Percentiles rank a stretch among this genome's conserved stretches.
Evolutionary conservation across 1,140 invertebrate species (phyloP).

Genomic region (Ceratitis capitata): DNA sequence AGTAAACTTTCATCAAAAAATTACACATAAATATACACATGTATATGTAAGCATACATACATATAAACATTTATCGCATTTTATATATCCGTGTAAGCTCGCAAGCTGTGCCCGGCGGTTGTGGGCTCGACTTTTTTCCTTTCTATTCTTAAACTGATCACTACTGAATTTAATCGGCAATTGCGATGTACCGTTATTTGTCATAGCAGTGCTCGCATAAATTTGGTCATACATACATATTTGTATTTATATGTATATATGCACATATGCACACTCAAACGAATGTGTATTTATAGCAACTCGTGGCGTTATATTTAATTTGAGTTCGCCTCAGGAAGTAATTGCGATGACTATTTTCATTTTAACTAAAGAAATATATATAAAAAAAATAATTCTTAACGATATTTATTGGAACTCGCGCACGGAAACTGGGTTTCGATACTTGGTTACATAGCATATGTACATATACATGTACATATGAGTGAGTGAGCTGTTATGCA

Average conservation of each 20-base stretch:
- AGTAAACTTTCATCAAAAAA: neutral
- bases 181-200: neutral
- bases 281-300: neutral
- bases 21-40: neutral
- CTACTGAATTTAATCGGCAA: slow-evolving; percentile 11
- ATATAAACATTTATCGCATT: no score
- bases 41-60: neutral
- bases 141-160: slow-evolving; percentile 25
- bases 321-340: neutral
- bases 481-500: neutral
- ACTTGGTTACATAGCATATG: neutral
- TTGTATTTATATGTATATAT: neutral
- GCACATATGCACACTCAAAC: neutral
- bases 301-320: slow-evolving; percentile 17
- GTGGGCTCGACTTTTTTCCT: neutral
- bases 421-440: neutral
- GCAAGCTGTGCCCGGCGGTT: neutral
- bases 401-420: neutral
- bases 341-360: slow-evolving; percentile 10
- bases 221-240: neutral
- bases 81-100: neutral
- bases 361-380: neutral
- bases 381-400: no score
- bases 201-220: neutral
- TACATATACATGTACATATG: neutral